Evolutionary conservation across 2,797 vertebrate species (phyloP).

Genomic region (Gobio occitaniae): DNA sequence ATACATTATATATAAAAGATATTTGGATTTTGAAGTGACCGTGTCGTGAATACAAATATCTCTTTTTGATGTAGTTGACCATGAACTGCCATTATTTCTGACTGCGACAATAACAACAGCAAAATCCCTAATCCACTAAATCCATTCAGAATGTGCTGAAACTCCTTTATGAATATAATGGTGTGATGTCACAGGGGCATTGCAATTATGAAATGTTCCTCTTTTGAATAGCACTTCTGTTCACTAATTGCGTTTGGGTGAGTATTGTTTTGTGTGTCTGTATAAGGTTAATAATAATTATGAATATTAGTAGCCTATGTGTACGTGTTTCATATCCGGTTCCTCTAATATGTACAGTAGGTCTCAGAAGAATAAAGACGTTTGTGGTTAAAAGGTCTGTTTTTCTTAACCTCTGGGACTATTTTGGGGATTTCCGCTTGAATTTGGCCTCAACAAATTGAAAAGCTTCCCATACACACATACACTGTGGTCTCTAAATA

Average conservation of each 20-base stretch:
- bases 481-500: no score
- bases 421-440: no score
- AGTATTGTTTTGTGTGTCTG: background rate
- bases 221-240: constrained; percentile 3
- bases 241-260: background rate
- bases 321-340: background rate
- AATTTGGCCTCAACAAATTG: no score
- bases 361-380: background rate
- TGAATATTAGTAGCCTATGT: background rate
- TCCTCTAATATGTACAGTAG: background rate
- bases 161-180: background rate
- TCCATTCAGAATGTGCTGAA: background rate
- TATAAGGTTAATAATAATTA: background rate
- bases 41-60: background rate
- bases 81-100: background rate
- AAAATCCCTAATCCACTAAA: background rate
- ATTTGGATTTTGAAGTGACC: background rate
- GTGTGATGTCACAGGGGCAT: background rate
- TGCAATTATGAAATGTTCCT: background rate
- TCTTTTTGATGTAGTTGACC: background rate
- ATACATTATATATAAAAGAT: background rate
- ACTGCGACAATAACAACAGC: background rate
- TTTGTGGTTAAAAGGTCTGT: background rate
- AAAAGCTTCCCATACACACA: no score
- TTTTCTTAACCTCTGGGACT: background rate